Percentiles rank a stretch among this genome's conserved stretches.
Evolutionary conservation across 2,797 vertebrate species (phyloP).

Genomic region (Pogoniulus pusillus): DNA sequence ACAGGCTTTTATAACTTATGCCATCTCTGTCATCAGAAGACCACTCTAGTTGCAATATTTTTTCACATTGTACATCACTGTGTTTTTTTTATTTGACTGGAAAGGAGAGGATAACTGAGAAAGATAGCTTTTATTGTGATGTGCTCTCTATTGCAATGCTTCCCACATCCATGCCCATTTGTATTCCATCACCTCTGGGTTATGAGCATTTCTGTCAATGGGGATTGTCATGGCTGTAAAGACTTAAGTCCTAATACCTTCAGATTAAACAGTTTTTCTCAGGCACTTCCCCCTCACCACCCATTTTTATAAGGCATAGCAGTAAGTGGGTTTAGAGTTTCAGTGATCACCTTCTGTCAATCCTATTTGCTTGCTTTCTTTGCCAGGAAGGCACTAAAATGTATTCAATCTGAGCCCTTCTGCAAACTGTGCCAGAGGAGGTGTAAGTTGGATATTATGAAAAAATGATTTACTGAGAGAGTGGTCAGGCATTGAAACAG

Average conservation of each 20-base stretch:
- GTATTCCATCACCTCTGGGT: constrained; percentile 36
- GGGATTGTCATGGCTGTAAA: constrained; percentile 36
- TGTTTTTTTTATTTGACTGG: constrained; percentile 52
- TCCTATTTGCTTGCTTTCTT: constrained; percentile 19
- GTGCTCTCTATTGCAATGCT: constrained; percentile 7
- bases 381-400: neutral
- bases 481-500: too few species aligned
- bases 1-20: constrained; percentile 19
- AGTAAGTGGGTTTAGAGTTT: neutral
- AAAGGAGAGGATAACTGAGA: constrained; percentile 39
- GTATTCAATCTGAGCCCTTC: neutral
- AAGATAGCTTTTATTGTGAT: constrained; percentile 36
- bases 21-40: constrained; percentile 28
- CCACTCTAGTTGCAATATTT: constrained; percentile 39
- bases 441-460: too few species aligned
- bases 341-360: neutral
- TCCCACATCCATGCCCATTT: constrained; percentile 34
- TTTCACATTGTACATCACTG: constrained; percentile 36
- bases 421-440: neutral
- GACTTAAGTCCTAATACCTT: constrained; percentile 44
- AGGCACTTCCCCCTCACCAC: neutral
- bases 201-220: constrained; percentile 37
- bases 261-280: constrained; percentile 49
- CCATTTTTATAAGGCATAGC: constrained; percentile 3
- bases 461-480: too few species aligned